These are phyloP conservation scores for Oreonectes daqikongensis DNA, from an alignment of 2,797 vertebrate genomes.

Conservation along the genomic window DNA sequence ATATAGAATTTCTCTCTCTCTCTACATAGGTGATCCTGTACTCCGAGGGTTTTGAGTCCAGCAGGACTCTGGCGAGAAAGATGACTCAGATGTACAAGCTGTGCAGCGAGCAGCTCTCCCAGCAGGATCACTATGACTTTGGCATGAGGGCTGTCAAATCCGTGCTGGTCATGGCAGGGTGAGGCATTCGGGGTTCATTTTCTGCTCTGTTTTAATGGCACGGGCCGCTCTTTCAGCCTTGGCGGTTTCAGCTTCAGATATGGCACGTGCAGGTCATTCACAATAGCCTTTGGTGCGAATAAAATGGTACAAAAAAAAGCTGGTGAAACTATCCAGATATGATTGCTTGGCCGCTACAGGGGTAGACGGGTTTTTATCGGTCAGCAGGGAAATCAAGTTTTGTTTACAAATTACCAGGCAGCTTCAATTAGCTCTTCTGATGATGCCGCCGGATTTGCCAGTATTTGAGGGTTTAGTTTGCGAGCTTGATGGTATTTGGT, in stretches of 20 bases:
- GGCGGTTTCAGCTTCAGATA: background rate
- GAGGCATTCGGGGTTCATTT: constrained; percentile 51
- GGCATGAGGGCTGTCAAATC: constrained; percentile 89
- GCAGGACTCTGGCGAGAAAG: constrained; percentile 83
- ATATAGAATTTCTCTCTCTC: no score
- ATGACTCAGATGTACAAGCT: constrained; percentile 92
- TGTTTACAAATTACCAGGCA: background rate
- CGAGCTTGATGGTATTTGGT: background rate
- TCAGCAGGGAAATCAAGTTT: background rate
- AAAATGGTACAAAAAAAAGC: background rate
- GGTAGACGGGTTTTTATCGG: background rate
- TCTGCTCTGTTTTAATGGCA: background rate
- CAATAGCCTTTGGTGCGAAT: background rate
- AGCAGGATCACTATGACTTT: constrained; percentile 89
- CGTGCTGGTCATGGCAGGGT: constrained; percentile 89
- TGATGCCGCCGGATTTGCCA: background rate
- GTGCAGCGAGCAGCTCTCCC: constrained; percentile 89
- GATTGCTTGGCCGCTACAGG: background rate
- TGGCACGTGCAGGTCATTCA: background rate
- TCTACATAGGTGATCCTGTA: constrained; percentile 84
- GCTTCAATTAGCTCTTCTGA: background rate
- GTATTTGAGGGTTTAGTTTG: background rate
- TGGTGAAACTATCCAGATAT: background rate
- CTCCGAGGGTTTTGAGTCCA: constrained; percentile 88
- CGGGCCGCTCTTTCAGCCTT: constrained; percentile 11